Conservation (phyloP, 2,888 invertebrate genomes). For the Parthenolecanium corni region DNA sequence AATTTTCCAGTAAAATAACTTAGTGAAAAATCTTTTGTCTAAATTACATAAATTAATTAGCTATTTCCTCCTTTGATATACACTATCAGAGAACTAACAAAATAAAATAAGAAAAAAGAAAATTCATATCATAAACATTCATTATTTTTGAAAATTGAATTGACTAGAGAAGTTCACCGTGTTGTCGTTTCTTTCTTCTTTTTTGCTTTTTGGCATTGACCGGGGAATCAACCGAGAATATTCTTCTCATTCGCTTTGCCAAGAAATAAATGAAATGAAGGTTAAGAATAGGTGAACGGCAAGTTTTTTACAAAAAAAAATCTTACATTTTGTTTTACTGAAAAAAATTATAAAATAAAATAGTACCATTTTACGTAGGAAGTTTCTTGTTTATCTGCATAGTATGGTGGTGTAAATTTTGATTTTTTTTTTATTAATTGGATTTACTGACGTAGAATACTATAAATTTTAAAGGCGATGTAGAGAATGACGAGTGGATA, state of each 20-base stretch:
- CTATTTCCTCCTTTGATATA: no score
- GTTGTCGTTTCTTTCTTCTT: background rate
- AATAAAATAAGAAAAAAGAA: no score
- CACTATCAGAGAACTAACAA: no score
- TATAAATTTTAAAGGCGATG: no score
- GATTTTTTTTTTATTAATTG: no score
- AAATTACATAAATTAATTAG: no score
- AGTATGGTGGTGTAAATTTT: background rate
- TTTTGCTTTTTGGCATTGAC: slow-evolving; percentile 1
- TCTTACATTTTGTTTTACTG: background rate
- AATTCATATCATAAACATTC: no score
- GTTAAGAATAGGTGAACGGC: background rate
- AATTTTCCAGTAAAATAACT: no score
- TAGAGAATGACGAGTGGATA: background rate
- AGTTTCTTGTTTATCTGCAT: background rate
- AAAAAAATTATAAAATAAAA: background rate
- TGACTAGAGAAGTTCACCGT: no score
- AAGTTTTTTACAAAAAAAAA: background rate
- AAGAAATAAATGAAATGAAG: background rate
- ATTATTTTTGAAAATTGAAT: no score
- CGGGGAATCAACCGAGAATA: background rate
- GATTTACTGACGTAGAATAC: no score
- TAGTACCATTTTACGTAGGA: background rate
- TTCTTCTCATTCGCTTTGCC: background rate
- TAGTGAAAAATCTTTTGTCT: no score